phyloP scores from a whole-genome alignment of 2,888 invertebrate species.

The Chymomyza fuscimana region DNA sequence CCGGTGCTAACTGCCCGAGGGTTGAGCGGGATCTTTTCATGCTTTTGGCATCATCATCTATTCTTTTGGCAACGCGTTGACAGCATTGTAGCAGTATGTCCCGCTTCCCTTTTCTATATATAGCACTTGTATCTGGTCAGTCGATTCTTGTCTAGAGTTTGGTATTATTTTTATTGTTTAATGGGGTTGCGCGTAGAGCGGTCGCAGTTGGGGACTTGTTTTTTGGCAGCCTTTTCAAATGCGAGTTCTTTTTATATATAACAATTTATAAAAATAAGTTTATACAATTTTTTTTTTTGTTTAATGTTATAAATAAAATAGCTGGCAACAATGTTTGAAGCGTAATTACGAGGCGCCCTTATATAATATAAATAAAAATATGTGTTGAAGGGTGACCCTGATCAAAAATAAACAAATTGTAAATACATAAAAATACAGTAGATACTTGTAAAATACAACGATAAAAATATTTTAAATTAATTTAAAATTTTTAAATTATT shows the following conservation, averaged over 20 bases:
- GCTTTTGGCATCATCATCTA: constrained; percentile 12
- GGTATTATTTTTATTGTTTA: constrained; percentile 38
- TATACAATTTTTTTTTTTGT: constrained; percentile 50
- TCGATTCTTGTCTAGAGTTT: constrained; percentile 42
- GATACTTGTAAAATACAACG: not conserved
- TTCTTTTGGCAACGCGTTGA: constrained; percentile 50
- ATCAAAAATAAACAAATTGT: not conserved
- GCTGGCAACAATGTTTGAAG: constrained; percentile 57
- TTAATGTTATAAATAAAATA: constrained; percentile 46
- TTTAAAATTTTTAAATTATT: no score
- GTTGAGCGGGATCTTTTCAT: not conserved
- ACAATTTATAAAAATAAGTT: constrained; percentile 44
- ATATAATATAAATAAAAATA: constrained; percentile 14
- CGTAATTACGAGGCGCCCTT: constrained; percentile 58
- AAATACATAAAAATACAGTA: not conserved
- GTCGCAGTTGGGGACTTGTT: not conserved
- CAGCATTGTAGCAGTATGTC: constrained; percentile 27
- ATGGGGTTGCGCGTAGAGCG: not conserved
- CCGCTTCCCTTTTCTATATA: constrained; percentile 37
- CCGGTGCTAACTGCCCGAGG: constrained; percentile 20
- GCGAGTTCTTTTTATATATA: constrained; percentile 40
- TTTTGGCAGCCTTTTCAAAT: constrained; percentile 30
- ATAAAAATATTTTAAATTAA: no score
- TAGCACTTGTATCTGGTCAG: not conserved
- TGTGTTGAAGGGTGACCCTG: not conserved